Base-by-base conservation (phyloP, 2,113 vertebrate species). In the Campylomormyrus tamandua region DNA sequence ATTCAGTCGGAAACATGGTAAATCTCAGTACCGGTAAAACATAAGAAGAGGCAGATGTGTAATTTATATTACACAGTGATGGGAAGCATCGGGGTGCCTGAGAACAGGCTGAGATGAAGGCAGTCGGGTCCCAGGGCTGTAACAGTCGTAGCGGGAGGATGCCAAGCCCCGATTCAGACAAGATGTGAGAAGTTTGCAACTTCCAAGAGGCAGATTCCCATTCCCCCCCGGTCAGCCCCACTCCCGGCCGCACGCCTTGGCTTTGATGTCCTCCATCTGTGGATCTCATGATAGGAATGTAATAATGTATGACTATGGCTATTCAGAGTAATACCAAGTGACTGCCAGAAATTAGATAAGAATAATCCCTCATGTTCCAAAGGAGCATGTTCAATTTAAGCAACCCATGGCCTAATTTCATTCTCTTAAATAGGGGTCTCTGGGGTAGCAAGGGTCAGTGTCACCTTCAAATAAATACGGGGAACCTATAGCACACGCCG, bases 391-490 rank as follows among this genome's bases (percentile, higher is more conserved):
- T 90, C 62, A 90, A 84, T 91, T 90, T 91, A 58, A 89, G 83
- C 66, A 90, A 83, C 88, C 49, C 17, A 85, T 91, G 91, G 77
- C 91, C 91, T 91, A 90, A 89, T 90, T 92, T 90, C 70, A 35
- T 88, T 89, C 90, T 87, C 91, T 88, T 91, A 50, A 50, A 52
- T 62, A 50, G 35, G 52, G 49, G 83, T 91, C 90, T 90, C 90
- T 56, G 3, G 90, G 87, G 90, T 66, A 21, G n/a, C 21, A 50
- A 49, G 90, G 89, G 83, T 83, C 90, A 88, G 9, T 88, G 62
- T 83, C 42, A 83, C 87, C 88, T 89, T 89, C 88, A 92, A 88
- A 46, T 83, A 90, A 88, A 89, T 88, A 42, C 56, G 42, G 84
- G 66, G 15, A 45, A 83, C 62, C 58, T 19, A 21, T 46, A 87